Percentiles rank a stretch among this genome's conserved stretches.
Conservation (phyloP, 2,797 vertebrate genomes). For the Alcedo atthis region DNA sequence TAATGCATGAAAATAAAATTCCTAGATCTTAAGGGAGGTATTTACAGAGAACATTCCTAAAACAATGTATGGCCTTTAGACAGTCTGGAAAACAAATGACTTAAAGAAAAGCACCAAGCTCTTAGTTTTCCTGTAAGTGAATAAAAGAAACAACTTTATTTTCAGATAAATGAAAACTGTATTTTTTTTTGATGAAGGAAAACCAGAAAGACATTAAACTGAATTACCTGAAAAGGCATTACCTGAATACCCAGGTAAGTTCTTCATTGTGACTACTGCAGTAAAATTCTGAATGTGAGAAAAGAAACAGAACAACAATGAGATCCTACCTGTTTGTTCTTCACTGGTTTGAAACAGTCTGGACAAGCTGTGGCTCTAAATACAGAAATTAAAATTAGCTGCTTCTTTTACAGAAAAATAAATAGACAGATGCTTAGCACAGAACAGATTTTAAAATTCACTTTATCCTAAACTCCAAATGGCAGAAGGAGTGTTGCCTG, state of each 20-base stretch:
- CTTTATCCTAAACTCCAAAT: background rate
- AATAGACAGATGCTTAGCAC: background rate
- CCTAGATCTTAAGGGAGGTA: constrained; percentile 2
- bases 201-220: constrained; percentile 2
- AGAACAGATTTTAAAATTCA: background rate
- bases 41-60: background rate
- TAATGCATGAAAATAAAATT: background rate
- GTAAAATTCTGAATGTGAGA: constrained; percentile 8
- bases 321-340: constrained; percentile 91
- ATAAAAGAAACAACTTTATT: constrained; percentile 16
- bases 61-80: background rate
- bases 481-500: background rate
- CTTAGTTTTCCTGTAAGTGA: background rate
- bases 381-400: constrained; percentile 56
- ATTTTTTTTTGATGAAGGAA: constrained; percentile 15
- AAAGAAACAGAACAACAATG: background rate
- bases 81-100: background rate
- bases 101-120: background rate
- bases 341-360: constrained; percentile 92
- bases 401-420: background rate
- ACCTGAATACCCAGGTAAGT: background rate
- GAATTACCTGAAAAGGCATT: background rate
- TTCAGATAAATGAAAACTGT: background rate
- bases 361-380: constrained; percentile 85
- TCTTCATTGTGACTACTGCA: background rate